Evolutionary conservation across 2,797 vertebrate species (phyloP).

Genomic region (Galagoides demidoff): DNA sequence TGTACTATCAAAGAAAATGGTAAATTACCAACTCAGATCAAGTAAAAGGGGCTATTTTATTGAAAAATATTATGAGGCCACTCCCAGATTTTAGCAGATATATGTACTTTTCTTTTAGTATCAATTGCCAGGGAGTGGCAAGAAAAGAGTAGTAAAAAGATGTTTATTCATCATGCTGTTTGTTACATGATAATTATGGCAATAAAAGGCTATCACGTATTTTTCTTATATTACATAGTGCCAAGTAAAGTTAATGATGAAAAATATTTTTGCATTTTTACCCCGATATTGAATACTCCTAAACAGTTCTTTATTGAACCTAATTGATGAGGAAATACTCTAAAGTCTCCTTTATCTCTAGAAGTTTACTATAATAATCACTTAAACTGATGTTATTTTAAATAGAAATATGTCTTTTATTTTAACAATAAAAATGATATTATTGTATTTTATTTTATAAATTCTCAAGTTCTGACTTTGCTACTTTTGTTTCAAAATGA

Average conservation of each 20-base stretch:
- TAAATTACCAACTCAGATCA: neutral
- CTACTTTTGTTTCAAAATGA: neutral
- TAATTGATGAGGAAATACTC: neutral
- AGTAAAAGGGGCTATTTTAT: neutral
- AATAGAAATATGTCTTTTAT: neutral
- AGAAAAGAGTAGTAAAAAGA: neutral
- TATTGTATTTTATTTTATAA: neutral
- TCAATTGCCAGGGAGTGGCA: neutral
- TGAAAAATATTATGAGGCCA: neutral
- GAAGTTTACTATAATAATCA: neutral
- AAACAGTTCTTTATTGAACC: neutral
- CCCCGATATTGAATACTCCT: neutral
- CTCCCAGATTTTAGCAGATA: neutral
- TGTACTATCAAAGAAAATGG: neutral
- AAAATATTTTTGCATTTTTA: slow-evolving; percentile 27
- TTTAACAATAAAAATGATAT: neutral
- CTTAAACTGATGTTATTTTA: slow-evolving; percentile 1
- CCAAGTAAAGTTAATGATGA: neutral
- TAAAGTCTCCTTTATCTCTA: neutral
- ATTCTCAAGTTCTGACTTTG: neutral
- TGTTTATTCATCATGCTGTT: neutral
- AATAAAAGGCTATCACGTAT: neutral
- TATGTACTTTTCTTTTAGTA: neutral
- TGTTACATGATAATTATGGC: neutral
- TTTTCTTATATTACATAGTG: neutral